These are phyloP conservation scores for Trichosurus vulpecula DNA, from an alignment of 2,797 vertebrate species.

Conservation along the genomic window DNA sequence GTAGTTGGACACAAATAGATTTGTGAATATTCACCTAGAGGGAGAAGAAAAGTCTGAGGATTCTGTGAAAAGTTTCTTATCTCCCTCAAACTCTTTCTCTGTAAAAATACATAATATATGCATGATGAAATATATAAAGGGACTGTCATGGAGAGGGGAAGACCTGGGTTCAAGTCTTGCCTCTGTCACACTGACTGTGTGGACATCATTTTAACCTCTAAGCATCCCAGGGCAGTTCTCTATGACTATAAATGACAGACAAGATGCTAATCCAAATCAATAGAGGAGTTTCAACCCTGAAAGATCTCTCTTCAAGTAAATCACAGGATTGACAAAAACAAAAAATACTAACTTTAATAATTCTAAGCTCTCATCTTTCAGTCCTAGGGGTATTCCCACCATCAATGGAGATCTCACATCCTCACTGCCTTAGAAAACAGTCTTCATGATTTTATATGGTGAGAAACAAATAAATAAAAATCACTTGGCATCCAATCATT, in stretches of 20 bases:
- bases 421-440: neutral
- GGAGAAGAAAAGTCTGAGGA: neutral
- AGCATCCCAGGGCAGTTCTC: neutral
- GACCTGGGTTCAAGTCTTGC: neutral
- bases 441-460: neutral
- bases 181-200: neutral
- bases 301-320: neutral
- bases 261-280: neutral
- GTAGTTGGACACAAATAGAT: neutral
- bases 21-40: neutral
- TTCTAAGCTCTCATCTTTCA: neutral
- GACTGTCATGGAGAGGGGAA: neutral
- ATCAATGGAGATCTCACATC: neutral
- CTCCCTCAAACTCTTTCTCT: neutral
- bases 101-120: neutral
- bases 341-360: neutral
- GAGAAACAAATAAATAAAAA: neutral
- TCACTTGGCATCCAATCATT: neutral
- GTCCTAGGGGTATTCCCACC: neutral
- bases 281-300: neutral
- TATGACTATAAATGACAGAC: neutral
- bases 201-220: neutral
- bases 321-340: neutral
- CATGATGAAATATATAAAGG: neutral
- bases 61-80: neutral